Percentiles rank a stretch among this genome's conserved stretches.
phyloP scores from a whole-genome alignment of 1,140 invertebrate genomes.

The Pachypeltis micranthus region DNA sequence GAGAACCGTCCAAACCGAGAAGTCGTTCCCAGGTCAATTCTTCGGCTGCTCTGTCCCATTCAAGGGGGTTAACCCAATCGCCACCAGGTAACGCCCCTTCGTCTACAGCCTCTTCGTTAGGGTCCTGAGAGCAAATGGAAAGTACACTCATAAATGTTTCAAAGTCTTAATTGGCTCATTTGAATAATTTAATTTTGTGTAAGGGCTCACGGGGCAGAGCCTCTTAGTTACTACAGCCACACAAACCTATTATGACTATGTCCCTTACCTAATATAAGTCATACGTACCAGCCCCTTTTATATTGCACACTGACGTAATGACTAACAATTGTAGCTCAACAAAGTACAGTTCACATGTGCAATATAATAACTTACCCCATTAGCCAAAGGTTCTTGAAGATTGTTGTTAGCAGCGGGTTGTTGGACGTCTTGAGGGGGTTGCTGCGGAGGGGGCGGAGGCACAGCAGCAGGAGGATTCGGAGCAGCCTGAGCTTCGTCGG shows the following conservation, averaged over 20 bases:
- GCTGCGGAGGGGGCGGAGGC: constrained; percentile 19
- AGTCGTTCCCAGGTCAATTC: constrained; percentile 96
- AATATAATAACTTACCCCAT: constrained; percentile 9
- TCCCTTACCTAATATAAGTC: too few species aligned
- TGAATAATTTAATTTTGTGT: too few species aligned
- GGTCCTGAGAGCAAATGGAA: neutral
- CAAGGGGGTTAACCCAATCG: constrained; percentile 95
- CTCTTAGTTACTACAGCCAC: too few species aligned
- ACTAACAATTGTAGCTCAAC: too few species aligned
- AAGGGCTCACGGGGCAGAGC: too few species aligned
- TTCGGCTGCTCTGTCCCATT: constrained; percentile 94
- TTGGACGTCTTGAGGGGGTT: neutral
- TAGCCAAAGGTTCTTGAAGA: constrained; percentile 8
- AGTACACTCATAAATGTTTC: too few species aligned
- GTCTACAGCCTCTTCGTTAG: constrained; percentile 21
- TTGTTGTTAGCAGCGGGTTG: neutral
- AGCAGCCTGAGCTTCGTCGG: constrained; percentile 35
- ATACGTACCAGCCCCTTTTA: too few species aligned
- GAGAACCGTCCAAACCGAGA: constrained; percentile 89
- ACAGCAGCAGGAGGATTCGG: constrained; percentile 24
- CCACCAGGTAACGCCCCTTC: constrained; percentile 43
- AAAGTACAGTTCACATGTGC: too few species aligned
- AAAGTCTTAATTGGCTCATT: too few species aligned
- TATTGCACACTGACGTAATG: too few species aligned
- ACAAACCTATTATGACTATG: too few species aligned